A percentile compares a stretch with the other conserved stretches of the same genome.
These are phyloP conservation scores for Vombatus ursinus DNA, from an alignment of 2,113 vertebrate genomes.

Conservation along the genomic window DNA sequence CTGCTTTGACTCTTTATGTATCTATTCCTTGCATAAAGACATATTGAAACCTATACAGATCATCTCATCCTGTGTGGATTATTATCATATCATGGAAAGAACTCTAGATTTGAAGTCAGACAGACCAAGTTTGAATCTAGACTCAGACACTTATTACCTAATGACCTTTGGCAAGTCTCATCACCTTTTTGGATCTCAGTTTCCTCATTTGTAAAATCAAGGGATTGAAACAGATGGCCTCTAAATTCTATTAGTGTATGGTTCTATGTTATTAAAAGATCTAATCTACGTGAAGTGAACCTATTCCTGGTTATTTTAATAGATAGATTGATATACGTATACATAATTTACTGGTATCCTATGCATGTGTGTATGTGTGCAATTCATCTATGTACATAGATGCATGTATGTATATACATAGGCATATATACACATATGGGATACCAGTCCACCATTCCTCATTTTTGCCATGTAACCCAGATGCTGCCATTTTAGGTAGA, in stretches of 20 bases:
- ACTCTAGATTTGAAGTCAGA: background rate
- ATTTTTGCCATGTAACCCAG: background rate
- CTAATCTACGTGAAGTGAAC: background rate
- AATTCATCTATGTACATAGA: background rate
- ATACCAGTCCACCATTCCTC: background rate
- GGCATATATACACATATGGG: background rate
- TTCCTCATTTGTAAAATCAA: background rate
- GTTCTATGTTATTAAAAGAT: background rate
- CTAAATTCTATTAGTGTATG: background rate
- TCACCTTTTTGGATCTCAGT: background rate
- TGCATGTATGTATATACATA: background rate
- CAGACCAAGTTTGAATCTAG: constrained; percentile 6
- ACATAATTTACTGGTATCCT: background rate
- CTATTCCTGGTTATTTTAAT: background rate
- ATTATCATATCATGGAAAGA: background rate
- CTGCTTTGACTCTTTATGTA: background rate
- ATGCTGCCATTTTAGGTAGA: background rate
- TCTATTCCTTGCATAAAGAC: background rate
- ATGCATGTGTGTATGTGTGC: background rate
- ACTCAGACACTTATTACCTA: background rate
- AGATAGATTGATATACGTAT: background rate
- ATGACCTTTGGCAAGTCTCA: background rate
- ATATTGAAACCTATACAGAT: background rate
- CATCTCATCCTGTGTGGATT: background rate
- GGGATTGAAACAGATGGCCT: background rate